Conservation (phyloP, 2,113 vertebrate species). For the Gnathonemus longibarbis region DNA sequence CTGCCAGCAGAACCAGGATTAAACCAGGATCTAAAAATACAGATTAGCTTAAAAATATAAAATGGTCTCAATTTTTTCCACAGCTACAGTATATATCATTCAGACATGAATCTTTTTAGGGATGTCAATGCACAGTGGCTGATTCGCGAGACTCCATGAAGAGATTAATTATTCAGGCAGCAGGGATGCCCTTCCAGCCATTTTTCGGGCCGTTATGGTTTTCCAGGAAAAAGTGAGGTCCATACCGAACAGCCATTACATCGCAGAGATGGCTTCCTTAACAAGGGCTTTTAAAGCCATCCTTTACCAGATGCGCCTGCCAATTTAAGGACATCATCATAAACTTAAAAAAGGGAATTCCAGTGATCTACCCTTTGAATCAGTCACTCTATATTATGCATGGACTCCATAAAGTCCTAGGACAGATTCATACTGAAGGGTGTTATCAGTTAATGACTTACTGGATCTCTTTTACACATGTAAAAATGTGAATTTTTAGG, state of each 20-base stretch:
- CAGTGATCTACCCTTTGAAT: not conserved
- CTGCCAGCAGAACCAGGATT: no score
- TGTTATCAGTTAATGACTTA: not conserved
- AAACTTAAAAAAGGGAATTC: not conserved
- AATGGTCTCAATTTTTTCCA: no score
- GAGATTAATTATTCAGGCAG: conserved; percentile 21
- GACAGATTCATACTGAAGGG: not conserved
- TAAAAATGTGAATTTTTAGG: not conserved
- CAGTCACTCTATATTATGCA: not conserved
- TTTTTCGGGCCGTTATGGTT: not conserved
- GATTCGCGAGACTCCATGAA: not conserved
- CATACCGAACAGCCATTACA: conserved; percentile 21
- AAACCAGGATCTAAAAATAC: no score
- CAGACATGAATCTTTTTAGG: not conserved
- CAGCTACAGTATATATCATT: not conserved
- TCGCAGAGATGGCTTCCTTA: conserved; percentile 2
- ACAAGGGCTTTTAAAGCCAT: not conserved
- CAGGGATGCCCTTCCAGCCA: conserved; percentile 17
- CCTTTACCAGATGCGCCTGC: conserved; percentile 10
- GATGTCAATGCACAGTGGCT: not conserved
- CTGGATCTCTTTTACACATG: not conserved
- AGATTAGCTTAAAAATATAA: no score
- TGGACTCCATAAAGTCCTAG: not conserved
- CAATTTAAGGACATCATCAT: conserved; percentile 13
- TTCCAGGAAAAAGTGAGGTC: conserved; percentile 19